These are phyloP conservation scores for Eristalinus sepulchralis DNA, from an alignment of 2,888 invertebrate genomes.

Conservation along the genomic window DNA sequence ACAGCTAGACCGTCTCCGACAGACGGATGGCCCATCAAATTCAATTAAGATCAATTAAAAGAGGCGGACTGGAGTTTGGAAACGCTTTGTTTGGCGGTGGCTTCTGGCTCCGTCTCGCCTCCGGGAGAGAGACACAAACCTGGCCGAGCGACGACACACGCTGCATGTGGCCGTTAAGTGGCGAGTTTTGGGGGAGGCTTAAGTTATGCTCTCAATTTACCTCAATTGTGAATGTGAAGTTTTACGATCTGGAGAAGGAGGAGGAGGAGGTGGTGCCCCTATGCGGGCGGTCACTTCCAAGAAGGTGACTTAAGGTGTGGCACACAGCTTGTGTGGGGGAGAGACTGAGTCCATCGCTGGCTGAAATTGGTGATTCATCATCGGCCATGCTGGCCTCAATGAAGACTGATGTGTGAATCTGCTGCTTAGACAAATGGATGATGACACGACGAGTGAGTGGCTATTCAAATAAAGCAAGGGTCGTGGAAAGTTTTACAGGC, in stretches of 20 bases:
- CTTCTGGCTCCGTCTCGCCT: conserved; percentile 31
- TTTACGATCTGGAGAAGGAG: background rate
- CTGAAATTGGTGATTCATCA: background rate
- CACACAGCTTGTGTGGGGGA: background rate
- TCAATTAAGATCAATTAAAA: conserved; percentile 70
- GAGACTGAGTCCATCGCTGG: background rate
- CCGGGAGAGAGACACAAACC: conserved; percentile 37
- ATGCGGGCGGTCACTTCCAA: conserved; percentile 32
- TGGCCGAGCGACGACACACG: conserved; percentile 33
- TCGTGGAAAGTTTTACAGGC: background rate
- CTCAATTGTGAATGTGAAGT: conserved; percentile 51
- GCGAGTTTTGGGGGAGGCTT: conserved; percentile 21
- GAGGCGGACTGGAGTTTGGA: conserved; percentile 56
- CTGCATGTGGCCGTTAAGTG: background rate
- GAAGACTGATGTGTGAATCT: background rate
- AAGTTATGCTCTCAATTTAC: conserved; percentile 57
- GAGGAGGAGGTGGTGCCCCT: background rate
- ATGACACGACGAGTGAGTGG: background rate
- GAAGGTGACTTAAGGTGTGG: background rate
- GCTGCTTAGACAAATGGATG: background rate
- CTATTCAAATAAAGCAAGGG: background rate
- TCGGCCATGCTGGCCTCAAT: background rate
- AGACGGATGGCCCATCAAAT: conserved; percentile 67
- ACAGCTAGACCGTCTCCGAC: conserved; percentile 33
- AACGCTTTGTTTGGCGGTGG: conserved; percentile 28